phyloP scores from a whole-genome alignment of 2,113 vertebrate species.

The Sapajus apella region DNA sequence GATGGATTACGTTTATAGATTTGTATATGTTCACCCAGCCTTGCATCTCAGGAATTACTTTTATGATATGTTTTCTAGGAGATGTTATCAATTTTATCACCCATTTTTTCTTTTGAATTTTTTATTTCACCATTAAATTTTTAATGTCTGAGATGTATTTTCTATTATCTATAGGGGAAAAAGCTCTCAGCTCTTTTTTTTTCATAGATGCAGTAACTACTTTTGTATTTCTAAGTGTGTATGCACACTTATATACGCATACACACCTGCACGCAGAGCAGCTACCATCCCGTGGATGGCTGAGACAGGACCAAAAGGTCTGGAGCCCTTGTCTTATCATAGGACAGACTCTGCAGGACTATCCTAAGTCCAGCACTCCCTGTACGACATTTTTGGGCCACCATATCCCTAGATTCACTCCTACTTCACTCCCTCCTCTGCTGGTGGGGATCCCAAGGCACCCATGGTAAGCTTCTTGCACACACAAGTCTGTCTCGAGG shows the following conservation, averaged over 20 bases:
- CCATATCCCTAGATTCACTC: fast-evolving
- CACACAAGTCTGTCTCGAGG: background rate
- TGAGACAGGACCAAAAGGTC: too few species aligned
- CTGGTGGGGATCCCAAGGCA: background rate
- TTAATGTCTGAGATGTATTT: background rate
- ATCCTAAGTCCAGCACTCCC: too few species aligned
- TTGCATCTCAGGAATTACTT: too few species aligned
- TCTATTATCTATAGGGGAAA: background rate
- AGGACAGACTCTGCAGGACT: too few species aligned
- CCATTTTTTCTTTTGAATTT: background rate
- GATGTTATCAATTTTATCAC: background rate
- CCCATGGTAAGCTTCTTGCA: background rate
- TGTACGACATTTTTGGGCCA: background rate
- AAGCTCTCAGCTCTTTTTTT: background rate
- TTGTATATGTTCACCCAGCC: too few species aligned
- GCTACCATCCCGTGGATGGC: too few species aligned
- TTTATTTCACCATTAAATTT: background rate
- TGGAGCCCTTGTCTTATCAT: too few species aligned
- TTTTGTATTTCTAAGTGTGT: background rate
- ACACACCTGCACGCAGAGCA: background rate
- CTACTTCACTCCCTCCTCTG: fast-evolving
- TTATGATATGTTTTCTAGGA: background rate
- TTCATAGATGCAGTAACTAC: background rate
- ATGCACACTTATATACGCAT: background rate
- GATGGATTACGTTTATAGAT: too few species aligned